Evolutionary conservation across 1,140 invertebrate species (phyloP).

Genomic region (Drosophila busckii): DNA sequence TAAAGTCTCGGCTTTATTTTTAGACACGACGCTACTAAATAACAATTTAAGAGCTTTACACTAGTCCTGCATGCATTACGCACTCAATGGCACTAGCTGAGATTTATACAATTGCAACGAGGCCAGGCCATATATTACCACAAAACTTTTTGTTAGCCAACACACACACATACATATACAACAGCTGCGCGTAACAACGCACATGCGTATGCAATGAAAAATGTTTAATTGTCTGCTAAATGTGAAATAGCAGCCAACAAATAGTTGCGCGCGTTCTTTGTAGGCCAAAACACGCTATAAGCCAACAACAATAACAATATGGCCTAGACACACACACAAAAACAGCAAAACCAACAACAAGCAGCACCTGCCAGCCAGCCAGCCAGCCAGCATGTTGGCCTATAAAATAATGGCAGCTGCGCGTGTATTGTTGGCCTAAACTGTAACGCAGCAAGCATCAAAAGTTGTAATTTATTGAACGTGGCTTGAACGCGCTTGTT

Average conservation of each 20-base stretch:
- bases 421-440: neutral
- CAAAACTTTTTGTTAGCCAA: conserved; percentile 29
- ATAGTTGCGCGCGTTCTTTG: conserved; percentile 45
- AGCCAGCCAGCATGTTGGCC: conserved; percentile 42
- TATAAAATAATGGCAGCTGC: conserved; percentile 43
- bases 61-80: too few species aligned
- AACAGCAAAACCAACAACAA: too few species aligned
- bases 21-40: conserved; percentile 15
- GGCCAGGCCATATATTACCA: conserved; percentile 51
- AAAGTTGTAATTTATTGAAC: conserved; percentile 69
- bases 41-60: neutral
- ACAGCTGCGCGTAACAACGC: neutral
- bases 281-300: conserved; percentile 38
- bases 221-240: conserved; percentile 75
- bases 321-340: conserved; percentile 34
- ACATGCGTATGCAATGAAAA: conserved; percentile 73
- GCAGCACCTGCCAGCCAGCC: too few species aligned
- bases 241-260: conserved; percentile 57
- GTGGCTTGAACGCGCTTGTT: conserved; percentile 19
- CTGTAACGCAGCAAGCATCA: conserved; percentile 38
- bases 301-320: conserved; percentile 16
- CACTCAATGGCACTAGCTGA: neutral
- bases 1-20: conserved; percentile 29
- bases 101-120: conserved; percentile 28
- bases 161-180: neutral